Base-by-base conservation (phyloP, 2,888 invertebrate species). In the Glaucopsyche alexis region DNA sequence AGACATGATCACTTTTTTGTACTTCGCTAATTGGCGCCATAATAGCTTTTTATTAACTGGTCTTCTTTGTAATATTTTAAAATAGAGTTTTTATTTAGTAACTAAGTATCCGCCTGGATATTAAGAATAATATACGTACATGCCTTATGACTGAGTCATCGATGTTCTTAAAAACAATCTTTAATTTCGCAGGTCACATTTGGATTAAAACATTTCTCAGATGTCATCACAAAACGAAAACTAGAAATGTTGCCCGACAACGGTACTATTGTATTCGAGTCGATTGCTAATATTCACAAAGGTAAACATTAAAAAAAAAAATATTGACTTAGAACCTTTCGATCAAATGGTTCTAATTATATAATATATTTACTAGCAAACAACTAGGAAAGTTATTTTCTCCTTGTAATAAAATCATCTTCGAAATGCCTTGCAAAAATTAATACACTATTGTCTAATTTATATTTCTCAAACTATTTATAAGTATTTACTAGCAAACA, bases 241-340 rank as follows among this genome's bases (percentile, higher is more conserved):
- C 93, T 98, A 83, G 98, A 98, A 93, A 97, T 98, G 95, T 93
- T 99, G 80, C 97, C 98, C 3, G 98, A 98, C 77, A 98, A 98
- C 88, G 98, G 98, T 77, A 98, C 98, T 71, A 96, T 98, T 82
- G 97, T 98, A 77, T 94, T 99, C 85, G 98, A 99, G 89, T 97
- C 97, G 73, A 97, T 98, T 79, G 97, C 97, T 84, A 96, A 96
- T 84, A 97, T 98, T 88, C 97, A 97, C 89, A 95, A 95, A 90
- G 94, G 94, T 94, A 86, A 81, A 73, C 75, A 74, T 75, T 71
- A n/a, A n/a, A n/a, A n/a, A n/a, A n/a, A n/a, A n/a, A n/a, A 4
- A 40, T 1, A 16, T 38, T 13, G 13, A 50, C 7, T 19, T 60
- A 11, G 4, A 19, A 16, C 16, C 19, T 7, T 52, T 19, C 29